Percentiles rank a stretch among this genome's conserved stretches.
Conservation (phyloP, 2,113 vertebrate genomes). For the Mus pahari region DNA sequence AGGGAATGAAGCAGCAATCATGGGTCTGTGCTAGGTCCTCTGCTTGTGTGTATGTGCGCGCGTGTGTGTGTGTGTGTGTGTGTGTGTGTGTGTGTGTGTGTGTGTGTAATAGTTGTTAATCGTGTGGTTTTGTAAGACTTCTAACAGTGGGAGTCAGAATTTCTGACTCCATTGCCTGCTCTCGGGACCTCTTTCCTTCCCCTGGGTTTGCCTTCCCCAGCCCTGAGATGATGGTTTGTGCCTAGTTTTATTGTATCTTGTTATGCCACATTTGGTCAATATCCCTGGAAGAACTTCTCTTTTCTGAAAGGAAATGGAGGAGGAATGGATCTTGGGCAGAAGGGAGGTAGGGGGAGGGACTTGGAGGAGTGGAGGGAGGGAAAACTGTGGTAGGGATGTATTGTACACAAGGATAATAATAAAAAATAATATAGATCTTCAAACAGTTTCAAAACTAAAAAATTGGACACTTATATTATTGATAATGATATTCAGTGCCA, state of each 20-base stretch:
- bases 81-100: no score
- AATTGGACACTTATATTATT: neutral
- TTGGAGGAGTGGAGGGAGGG: neutral
- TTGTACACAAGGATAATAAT: neutral
- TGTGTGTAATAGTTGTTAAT: neutral
- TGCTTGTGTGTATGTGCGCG: rapidly evolving
- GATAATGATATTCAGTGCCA: neutral
- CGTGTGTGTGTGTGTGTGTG: no score
- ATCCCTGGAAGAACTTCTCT: neutral
- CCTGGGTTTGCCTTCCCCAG: neutral
- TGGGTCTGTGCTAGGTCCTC: neutral
- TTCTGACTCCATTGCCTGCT: neutral
- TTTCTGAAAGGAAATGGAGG: neutral
- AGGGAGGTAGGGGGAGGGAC: neutral
- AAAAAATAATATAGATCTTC: constrained; percentile 4
- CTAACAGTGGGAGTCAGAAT: neutral
- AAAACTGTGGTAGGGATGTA: neutral
- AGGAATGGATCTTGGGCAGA: neutral
- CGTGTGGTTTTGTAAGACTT: neutral
- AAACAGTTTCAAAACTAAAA: constrained; percentile 7
- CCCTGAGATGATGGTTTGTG: neutral
- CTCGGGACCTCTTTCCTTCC: neutral
- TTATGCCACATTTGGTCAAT: neutral
- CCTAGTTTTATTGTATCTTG: neutral
- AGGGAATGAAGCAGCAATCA: neutral